Base-by-base conservation (phyloP, 2,797 vertebrate species). In the Intellagama lesueurii region DNA sequence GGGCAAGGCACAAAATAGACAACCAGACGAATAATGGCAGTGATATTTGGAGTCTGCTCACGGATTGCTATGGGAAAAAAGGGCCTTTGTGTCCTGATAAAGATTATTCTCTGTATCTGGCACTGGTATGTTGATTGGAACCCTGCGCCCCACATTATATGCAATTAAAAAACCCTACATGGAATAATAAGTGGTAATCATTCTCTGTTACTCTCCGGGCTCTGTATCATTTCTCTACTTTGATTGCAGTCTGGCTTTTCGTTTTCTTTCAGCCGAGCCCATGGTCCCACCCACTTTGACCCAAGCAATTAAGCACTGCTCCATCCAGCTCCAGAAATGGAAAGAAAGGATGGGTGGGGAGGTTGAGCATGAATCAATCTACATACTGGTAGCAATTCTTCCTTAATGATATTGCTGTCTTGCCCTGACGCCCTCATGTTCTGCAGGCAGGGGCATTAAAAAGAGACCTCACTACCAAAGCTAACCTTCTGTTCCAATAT, bases 41-140 rank as follows among this genome's bases (percentile, higher is more conserved):
- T 49, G 60, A 19, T 90, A 47, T 90, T 87, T 35, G 68, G 75
- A 70, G 81, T 83, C 80, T 22, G 49, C 44, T 64, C 85, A 73
- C 26, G 44, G 49, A 78, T 35, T 60, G 30, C 30, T 64, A 22
- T 64, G 60, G 60, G 60, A 1, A 22, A 64, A 32, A 60, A 35
- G 30, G 81, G 66, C 73, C 56, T 89, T 79, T 85, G 64, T 79
- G 32, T 78, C 76, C 77, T 75, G 5, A 5, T 11, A 7, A 81
- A 81, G 60, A 90, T 77, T 69, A 82, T 90, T 83, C 64, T 78
- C 32, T 86, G 40, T 56, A 89, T 70, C 79, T 78, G 17, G 32
- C 26, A 35, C n/a, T 60, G 79, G 49, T 87, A 28, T 12, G 75
- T 89, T 85, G 76, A 85, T 89, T 84, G 64, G 64, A 84, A 72